Evolutionary conservation across 2,113 vertebrate species (phyloP).

Genomic region (Sinocyclocheilus maitianheensis): DNA sequence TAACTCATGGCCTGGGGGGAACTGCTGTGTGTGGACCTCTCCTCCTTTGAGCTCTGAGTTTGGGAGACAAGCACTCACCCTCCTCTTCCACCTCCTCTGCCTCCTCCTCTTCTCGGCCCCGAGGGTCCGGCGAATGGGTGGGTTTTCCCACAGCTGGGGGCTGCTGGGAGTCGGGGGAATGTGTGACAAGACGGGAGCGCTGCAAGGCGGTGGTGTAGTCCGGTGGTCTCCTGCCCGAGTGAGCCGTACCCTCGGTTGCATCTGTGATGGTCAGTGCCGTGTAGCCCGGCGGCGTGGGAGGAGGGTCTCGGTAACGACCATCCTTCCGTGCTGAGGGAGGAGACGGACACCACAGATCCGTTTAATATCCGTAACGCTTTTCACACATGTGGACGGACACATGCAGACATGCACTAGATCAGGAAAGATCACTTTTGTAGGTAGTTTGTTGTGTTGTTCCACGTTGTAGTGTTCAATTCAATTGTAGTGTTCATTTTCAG

Average conservation of each 20-base stretch:
- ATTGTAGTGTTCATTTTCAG: too few species aligned
- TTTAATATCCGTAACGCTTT: conserved; percentile 12
- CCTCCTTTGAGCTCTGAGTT: conserved; percentile 80
- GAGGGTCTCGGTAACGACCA: conserved; percentile 91
- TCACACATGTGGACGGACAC: background rate
- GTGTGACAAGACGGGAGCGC: conserved; percentile 92
- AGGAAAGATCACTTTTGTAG: conserved; percentile 8
- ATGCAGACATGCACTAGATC: conserved; percentile 34
- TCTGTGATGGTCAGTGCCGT: conserved; percentile 92
- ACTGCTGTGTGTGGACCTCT: conserved; percentile 69
- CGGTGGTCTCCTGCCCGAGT: conserved; percentile 86
- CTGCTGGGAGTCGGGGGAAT: conserved; percentile 82
- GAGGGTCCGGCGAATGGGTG: conserved; percentile 9
- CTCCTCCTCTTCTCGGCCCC: conserved; percentile 55
- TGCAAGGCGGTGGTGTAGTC: conserved; percentile 97
- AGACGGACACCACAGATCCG: conserved; percentile 8
- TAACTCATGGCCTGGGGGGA: conserved; percentile 74
- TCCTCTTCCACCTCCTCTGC: conserved; percentile 81
- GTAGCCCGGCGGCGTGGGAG: conserved; percentile 94
- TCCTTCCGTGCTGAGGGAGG: conserved; percentile 87
- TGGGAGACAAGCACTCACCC: conserved; percentile 86
- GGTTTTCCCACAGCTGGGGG: conserved; percentile 70
- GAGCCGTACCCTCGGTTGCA: conserved; percentile 83
- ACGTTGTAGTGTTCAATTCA: background rate
- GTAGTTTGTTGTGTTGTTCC: background rate